A percentile compares a stretch with the other conserved stretches of the same genome.
These are phyloP conservation scores for Drosophila subobscura DNA, from an alignment of 1,140 invertebrate species.

Conservation along the genomic window DNA sequence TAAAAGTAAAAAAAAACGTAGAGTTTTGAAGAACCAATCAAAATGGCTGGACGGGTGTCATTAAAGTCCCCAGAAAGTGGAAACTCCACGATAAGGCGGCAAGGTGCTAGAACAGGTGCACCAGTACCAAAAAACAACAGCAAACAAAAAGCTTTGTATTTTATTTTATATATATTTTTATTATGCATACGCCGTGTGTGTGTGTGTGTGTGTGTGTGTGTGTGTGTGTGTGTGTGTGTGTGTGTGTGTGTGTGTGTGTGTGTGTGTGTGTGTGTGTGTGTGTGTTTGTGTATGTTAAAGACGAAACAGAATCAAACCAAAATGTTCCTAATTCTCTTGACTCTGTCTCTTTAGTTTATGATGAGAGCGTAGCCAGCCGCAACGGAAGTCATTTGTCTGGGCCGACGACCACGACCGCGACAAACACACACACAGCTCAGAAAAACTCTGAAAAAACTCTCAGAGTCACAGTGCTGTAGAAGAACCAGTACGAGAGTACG, in stretches of 20 bases:
- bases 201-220: background rate
- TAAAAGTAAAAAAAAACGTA: constrained; percentile 9
- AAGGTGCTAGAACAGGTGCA: constrained; percentile 47
- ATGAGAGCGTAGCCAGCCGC: constrained; percentile 49
- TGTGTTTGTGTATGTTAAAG: no score
- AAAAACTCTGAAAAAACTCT: constrained; percentile 29
- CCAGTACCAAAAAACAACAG: constrained; percentile 25
- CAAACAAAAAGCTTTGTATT: constrained; percentile 32
- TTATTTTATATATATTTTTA: constrained; percentile 27
- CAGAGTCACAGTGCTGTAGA: constrained; percentile 8
- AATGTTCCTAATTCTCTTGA: background rate
- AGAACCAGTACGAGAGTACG: constrained; percentile 25
- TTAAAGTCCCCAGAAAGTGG: constrained; percentile 24
- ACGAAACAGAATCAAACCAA: constrained; percentile 22
- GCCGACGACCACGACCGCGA: constrained; percentile 5
- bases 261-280: constrained; percentile 5
- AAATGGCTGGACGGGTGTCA: constrained; percentile 54
- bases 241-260: background rate
- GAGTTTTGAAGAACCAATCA: constrained; percentile 54
- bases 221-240: background rate
- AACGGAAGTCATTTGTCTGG: constrained; percentile 78
- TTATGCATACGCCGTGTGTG: constrained; percentile 52
- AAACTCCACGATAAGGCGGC: constrained; percentile 8
- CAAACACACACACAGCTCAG: constrained; percentile 32
- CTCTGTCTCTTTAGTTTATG: constrained; percentile 37